Base-by-base conservation (phyloP, 2,797 vertebrate genomes). In the Acanthurus tractus region DNA sequence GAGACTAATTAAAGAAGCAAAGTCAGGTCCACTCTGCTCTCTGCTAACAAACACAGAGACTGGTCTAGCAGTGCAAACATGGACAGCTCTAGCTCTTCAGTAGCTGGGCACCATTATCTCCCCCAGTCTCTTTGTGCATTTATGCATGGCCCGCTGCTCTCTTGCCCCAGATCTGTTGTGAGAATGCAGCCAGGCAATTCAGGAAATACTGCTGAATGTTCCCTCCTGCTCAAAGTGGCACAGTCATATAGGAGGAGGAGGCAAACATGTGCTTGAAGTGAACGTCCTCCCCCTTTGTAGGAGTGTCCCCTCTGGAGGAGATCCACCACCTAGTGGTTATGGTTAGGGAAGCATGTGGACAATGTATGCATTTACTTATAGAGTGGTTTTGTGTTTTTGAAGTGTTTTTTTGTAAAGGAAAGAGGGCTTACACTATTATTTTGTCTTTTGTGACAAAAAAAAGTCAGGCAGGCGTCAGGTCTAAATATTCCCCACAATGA, bases 61-160 rank as follows among this genome's bases (percentile, higher is more conserved):
- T 58, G 29, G 69, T 55, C 38, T 70, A 69, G 59, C 63, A 71
- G 75, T 68, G 67, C 59, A 62, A 79, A 55, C 80, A 81, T 73
- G 58, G 52, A 68, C 77, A 73, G 59, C 45, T 77, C 34, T 40
- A 64, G 62, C 48, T 76, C 62, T 46, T 64, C 68, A 67, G 73
- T 42, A 81, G 68, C 80, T 63, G 81, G 71, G 72, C 79, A 88
- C 79, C 89, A 86, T 89, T 65, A 81, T 88, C 75, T 90, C 78
- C 80, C 44, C 65, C 56, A 36, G 68, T 65, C 79, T 75, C 79
- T 66, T 62, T 79, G 57, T 79, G 84, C 74, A 78, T 86, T 84
- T 72, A 76, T 79, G 86, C 91, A 90, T 90, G 86, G 84, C 81
- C 86, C 67, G 83, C 70, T 82, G 83, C 76, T 79, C 80, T 82